Conservation (phyloP, 53 echinoderm and acorn worm species). For the Holothuria scabra region DNA sequence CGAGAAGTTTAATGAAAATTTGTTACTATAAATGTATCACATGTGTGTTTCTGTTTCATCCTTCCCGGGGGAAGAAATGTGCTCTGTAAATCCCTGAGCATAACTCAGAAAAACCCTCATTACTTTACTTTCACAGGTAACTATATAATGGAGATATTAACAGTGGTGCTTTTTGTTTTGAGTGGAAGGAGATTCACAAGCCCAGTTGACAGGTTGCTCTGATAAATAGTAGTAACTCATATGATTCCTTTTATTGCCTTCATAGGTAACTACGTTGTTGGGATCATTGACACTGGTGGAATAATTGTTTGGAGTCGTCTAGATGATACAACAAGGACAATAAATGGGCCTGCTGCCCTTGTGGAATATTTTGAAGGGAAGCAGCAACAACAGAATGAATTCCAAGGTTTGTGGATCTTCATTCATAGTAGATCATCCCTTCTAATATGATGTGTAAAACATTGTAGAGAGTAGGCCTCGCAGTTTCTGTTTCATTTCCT, state of each 20-base stretch:
- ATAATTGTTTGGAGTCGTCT: constrained; percentile 81
- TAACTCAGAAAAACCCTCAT: too few relatives aligned
- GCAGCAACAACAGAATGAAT: neutral
- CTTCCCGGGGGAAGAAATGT: too few relatives aligned
- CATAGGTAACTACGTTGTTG: constrained; percentile 74
- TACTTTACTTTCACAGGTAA: constrained; percentile 60
- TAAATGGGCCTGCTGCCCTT: constrained; percentile 56
- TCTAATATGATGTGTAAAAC: neutral
- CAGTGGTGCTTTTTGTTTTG: constrained; percentile 80
- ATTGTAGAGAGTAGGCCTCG: too few relatives aligned
- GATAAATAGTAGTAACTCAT: too few relatives aligned
- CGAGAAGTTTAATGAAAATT: too few relatives aligned
- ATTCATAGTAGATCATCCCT: neutral
- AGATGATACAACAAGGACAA: constrained; percentile 66
- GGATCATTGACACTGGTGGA: constrained; percentile 77
- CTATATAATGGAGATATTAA: constrained; percentile 76
- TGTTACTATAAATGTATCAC: too few relatives aligned
- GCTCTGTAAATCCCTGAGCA: too few relatives aligned
- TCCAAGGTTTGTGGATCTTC: neutral
- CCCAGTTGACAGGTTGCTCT: too few relatives aligned
- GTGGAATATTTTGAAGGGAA: constrained; percentile 8
- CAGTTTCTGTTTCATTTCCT: too few relatives aligned
- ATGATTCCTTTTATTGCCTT: neutral
- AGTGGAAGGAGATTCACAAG: too few relatives aligned
- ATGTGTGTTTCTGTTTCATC: too few relatives aligned